phyloP scores from a whole-genome alignment of 2,113 vertebrate genomes.

The Alethe diademata region DNA sequence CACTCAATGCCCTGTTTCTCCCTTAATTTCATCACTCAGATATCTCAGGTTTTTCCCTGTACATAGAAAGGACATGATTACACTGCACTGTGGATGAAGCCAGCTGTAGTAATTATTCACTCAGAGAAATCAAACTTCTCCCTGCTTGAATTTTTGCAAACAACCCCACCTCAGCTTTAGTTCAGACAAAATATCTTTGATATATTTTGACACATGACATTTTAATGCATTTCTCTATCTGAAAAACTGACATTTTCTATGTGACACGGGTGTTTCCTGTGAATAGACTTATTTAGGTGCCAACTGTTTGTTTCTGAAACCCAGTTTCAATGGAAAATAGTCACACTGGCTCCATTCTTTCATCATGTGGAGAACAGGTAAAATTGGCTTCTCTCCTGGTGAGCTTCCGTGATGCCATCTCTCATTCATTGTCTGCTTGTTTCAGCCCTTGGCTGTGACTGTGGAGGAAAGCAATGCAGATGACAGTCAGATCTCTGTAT shows the following conservation, averaged over 20 bases:
- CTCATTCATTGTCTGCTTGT: neutral
- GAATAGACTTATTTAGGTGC: constrained; percentile 20
- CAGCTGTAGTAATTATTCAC: neutral
- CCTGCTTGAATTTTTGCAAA: constrained; percentile 14
- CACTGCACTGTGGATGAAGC: neutral
- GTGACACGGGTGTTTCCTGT: neutral
- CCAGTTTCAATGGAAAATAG: neutral
- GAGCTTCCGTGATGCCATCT: neutral
- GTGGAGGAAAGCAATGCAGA: neutral
- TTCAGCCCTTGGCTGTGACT: neutral
- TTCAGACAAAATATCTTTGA: constrained; percentile 47
- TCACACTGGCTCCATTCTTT: neutral
- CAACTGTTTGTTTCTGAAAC: constrained; percentile 16
- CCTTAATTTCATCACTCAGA: neutral
- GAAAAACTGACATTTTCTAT: constrained; percentile 8
- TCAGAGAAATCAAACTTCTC: neutral
- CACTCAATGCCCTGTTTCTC: neutral
- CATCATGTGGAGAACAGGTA: neutral
- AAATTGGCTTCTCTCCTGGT: neutral
- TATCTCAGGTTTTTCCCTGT: neutral
- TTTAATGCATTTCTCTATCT: neutral
- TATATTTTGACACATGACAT: constrained; percentile 50
- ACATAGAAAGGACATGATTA: neutral
- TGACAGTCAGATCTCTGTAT: neutral
- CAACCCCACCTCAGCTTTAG: neutral